A percentile compares a stretch with the other conserved stretches of the same genome.
These are phyloP conservation scores for Alcedo atthis DNA, from an alignment of 2,797 vertebrate species.

Conservation along the genomic window DNA sequence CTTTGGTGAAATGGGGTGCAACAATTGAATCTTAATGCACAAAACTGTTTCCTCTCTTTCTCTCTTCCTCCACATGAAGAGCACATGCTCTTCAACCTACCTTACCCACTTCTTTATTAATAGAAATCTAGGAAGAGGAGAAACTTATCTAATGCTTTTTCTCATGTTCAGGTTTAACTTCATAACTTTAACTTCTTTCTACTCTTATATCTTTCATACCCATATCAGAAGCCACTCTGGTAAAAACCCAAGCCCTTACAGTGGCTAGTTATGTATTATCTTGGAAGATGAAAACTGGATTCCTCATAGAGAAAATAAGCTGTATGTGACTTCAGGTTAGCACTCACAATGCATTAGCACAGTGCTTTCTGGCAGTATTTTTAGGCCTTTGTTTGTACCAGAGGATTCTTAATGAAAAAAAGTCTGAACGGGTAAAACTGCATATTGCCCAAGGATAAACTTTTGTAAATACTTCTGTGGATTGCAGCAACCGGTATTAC, in stretches of 20 bases:
- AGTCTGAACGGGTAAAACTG: background rate
- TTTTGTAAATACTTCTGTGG: conserved; percentile 37
- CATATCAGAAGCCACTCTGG: background rate
- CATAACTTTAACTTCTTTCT: background rate
- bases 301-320: background rate
- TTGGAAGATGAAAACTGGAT: background rate
- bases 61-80: background rate
- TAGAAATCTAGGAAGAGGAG: background rate
- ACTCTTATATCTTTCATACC: background rate
- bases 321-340: background rate
- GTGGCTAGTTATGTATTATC: background rate
- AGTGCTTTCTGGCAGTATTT: background rate
- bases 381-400: background rate
- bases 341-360: background rate
- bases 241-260: background rate
- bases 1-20: background rate
- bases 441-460: background rate
- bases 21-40: background rate
- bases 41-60: background rate
- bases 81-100: background rate
- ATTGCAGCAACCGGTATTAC: conserved; percentile 6
- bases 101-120: background rate
- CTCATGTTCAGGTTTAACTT: background rate
- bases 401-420: background rate
- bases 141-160: background rate